phyloP scores from a whole-genome alignment of 2,888 invertebrate genomes.

The Dicranocentrus wangi region DNA sequence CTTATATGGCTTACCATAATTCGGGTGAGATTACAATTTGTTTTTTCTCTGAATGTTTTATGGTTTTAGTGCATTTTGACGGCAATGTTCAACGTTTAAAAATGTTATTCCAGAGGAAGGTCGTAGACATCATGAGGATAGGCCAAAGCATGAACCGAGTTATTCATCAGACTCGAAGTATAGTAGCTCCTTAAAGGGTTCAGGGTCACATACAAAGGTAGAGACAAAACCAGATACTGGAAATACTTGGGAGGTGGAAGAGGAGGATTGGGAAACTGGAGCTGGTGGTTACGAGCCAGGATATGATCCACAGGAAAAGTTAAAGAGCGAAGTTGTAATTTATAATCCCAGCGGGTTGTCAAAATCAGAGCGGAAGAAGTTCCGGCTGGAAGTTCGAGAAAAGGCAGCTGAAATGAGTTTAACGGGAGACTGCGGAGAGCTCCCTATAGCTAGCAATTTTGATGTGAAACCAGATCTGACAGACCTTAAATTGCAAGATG shows the following conservation, averaged over 20 bases:
- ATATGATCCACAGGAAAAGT: conserved; percentile 65
- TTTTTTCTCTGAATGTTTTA: too few relatives aligned
- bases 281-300: conserved; percentile 50
- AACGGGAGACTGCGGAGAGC: neutral
- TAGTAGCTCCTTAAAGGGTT: too few relatives aligned
- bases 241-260: conserved; percentile 49
- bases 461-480: conserved; percentile 33
- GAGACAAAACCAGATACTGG: conserved; percentile 19
- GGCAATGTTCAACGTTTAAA: too few relatives aligned
- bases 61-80: too few relatives aligned
- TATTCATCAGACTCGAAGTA: too few relatives aligned
- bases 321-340: conserved; percentile 55
- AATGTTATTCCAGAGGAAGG: conserved; percentile 39
- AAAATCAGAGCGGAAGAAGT: conserved; percentile 66
- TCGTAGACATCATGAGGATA: conserved; percentile 18
- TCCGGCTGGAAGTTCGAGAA: conserved; percentile 27
- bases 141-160: too few relatives aligned
- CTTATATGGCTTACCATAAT: conserved; percentile 58
- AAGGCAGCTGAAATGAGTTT: conserved; percentile 23
- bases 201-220: too few relatives aligned
- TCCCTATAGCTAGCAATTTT: conserved; percentile 26
- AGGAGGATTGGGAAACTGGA: conserved; percentile 70
- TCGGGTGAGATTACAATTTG: conserved; percentile 40
- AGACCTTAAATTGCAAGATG: conserved; percentile 11
- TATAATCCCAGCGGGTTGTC: conserved; percentile 64